Evolutionary conservation across 2,113 vertebrate species (phyloP).

Genomic region (Probosciger aterrimus): DNA sequence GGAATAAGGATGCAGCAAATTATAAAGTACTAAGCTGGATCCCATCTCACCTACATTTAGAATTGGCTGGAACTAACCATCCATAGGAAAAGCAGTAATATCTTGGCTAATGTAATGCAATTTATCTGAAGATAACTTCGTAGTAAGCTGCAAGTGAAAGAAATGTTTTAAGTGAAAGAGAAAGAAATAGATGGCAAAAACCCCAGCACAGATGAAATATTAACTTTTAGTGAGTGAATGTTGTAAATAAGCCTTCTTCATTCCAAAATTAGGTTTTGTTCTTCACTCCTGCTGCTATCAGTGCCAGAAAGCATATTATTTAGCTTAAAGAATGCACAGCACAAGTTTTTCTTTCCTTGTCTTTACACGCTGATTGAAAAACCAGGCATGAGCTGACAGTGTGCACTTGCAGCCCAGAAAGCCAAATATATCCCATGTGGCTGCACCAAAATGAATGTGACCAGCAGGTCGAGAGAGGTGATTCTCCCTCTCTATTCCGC

Average conservation of each 20-base stretch:
- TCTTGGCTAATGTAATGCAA: not conserved
- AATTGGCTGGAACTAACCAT: not conserved
- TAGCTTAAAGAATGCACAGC: not conserved
- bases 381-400: not conserved
- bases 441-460: not conserved
- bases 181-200: not conserved
- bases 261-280: not conserved
- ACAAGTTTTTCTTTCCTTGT: not conserved
- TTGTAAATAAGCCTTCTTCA: not conserved
- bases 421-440: not conserved
- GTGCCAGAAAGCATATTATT: not conserved
- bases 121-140: not conserved
- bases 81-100: not conserved
- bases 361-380: not conserved
- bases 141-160: not conserved
- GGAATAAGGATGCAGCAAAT: not conserved
- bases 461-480: not conserved
- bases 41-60: not conserved
- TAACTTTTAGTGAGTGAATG: not conserved
- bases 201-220: not conserved
- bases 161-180: not conserved
- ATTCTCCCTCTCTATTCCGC: not conserved
- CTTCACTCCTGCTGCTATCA: not conserved
- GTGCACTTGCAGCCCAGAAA: not conserved
- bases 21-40: not conserved